A percentile compares a stretch with the other conserved stretches of the same genome.
These are phyloP conservation scores for Rhincodon typus DNA, from an alignment of 2,797 vertebrate genomes.

Conservation along the genomic window DNA sequence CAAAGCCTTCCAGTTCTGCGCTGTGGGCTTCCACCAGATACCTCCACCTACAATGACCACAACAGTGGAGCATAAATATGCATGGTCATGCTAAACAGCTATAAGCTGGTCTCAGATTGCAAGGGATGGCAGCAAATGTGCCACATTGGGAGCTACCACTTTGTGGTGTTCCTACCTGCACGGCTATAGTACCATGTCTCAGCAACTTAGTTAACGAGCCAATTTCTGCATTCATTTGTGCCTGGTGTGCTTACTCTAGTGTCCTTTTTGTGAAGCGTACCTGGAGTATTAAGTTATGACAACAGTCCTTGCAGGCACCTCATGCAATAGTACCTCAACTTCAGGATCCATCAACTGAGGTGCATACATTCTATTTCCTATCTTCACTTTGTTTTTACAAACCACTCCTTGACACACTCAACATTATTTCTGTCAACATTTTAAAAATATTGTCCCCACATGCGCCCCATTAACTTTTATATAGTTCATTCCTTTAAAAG, in stretches of 20 bases:
- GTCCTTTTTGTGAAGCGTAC: not conserved
- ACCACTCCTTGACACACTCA: not conserved
- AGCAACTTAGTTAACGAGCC: not conserved
- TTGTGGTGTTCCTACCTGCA: not conserved
- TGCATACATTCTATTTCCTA: not conserved
- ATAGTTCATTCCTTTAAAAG: not conserved
- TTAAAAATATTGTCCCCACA: not conserved
- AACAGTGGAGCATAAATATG: not conserved
- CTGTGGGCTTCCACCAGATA: not conserved
- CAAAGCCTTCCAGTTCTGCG: not conserved
- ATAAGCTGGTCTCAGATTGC: not conserved
- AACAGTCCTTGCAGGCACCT: not conserved
- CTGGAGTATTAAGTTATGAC: no score
- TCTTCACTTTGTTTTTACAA: not conserved
- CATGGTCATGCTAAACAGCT: not conserved
- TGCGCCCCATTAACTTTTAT: not conserved
- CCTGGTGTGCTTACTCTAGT: not conserved
- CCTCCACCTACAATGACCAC: not conserved
- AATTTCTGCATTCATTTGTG: not conserved
- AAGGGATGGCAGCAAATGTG: not conserved
- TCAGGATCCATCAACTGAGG: not conserved
- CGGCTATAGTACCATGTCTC: not conserved
- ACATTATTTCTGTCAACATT: no score
- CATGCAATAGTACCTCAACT: not conserved
- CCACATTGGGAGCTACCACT: not conserved